Evolutionary conservation across 2,113 vertebrate genomes (phyloP), one percentile per base, ranked within the genome.

Genomic region (Gallinago paraguaiae): DNA sequence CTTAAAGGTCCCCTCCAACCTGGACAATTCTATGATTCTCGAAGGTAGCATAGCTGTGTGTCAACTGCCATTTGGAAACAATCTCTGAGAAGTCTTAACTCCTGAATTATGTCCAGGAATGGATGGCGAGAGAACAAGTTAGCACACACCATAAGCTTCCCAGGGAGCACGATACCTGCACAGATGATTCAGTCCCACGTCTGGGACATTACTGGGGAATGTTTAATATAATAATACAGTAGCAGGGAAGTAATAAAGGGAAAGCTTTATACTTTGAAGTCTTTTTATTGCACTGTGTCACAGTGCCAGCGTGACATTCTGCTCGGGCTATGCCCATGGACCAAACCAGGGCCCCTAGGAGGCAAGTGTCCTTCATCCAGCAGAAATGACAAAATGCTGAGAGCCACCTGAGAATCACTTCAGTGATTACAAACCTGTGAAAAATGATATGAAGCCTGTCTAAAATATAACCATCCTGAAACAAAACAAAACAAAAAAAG

Each of bases 281-380:
- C 30, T 74, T 48, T 92, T 76, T 19, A 48, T 64, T 72, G 60
- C 22, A n/a, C 6, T 56, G 30, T 39, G 19, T 57, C 23, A 4
- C 25, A 45, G 13, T 28, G 9, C 48, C n/a, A 50, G 59, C 1
- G 13, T 35, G 33, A 10, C 7, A 37, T 39, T 82, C 43, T 51
- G 18, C 61, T 54, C 70, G 28, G 37, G n/a, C 45, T 88, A 11
- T 0, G 0, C 20, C 71, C 4, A 1, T 8, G 8, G 15, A 59
- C 15, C 0, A 3, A 81, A 86, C 10, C 31, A 37, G 0, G 2
- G n/a, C 8, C 30, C 31, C 65, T 51, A 25, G 65, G 9, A 54
- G 37, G 7, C 0, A 0, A 53, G 13, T 2, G 7, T 20, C 17
- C 10, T 70, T 64, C 51, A 59, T 39, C 28, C 69, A 75, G n/a